Conservation (phyloP, 2,888 invertebrate genomes). For the Archips crataeganus region DNA sequence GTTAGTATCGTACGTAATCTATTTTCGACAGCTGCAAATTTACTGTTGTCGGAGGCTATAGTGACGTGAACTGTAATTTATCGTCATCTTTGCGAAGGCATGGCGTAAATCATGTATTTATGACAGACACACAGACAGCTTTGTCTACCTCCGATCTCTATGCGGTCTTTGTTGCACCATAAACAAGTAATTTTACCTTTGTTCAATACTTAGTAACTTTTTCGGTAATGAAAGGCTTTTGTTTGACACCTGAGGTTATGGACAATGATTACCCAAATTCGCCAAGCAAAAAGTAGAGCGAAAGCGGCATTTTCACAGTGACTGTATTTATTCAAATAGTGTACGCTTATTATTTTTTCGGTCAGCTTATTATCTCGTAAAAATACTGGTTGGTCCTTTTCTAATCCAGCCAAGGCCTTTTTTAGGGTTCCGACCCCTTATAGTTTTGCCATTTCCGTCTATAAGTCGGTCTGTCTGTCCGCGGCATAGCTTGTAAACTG, state of each 20-base stretch:
- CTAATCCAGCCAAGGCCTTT: too few relatives aligned
- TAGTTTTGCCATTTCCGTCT: too few relatives aligned
- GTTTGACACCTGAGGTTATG: constrained; percentile 48
- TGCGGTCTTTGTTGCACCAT: constrained; percentile 67
- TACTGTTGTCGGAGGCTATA: constrained; percentile 60
- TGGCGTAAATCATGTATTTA: constrained; percentile 85
- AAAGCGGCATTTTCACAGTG: neutral
- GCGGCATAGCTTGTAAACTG: too few relatives aligned
- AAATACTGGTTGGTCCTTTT: neutral
- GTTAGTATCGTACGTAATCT: constrained; percentile 46
- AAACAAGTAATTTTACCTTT: constrained; percentile 66
- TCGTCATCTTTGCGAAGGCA: constrained; percentile 79
- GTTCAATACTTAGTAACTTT: constrained; percentile 54
- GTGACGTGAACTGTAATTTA: constrained; percentile 81
- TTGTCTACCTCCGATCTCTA: constrained; percentile 70
- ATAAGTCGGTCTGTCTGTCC: too few relatives aligned
- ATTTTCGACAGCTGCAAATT: constrained; percentile 44
- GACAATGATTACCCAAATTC: constrained; percentile 33
- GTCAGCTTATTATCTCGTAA: neutral
- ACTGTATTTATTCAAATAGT: neutral
- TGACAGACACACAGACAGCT: constrained; percentile 74
- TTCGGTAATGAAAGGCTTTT: constrained; percentile 45
- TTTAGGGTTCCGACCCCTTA: too few relatives aligned
- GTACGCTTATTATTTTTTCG: neutral
- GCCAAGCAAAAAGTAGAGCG: constrained; percentile 15